phyloP scores from a whole-genome alignment of 2,113 vertebrate species.

The Oreochromis niloticus region DNA sequence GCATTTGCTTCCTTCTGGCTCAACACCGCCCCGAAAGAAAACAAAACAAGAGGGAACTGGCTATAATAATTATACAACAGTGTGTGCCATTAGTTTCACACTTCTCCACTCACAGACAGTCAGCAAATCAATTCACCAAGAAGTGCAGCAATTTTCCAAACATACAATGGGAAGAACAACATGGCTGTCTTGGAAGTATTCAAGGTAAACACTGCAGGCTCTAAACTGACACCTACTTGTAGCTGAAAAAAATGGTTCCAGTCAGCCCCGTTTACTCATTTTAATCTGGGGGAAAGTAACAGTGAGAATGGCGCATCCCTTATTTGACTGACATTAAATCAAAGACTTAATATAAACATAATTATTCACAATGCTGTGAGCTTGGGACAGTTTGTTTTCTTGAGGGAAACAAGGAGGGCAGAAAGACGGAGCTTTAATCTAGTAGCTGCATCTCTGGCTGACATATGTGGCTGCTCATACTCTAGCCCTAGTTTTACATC shows the following conservation, averaged over 20 bases:
- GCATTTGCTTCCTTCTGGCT: neutral
- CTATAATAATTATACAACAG: neutral
- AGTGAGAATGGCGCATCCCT: neutral
- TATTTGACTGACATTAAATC: neutral
- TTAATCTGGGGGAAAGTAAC: neutral
- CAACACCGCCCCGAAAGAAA: neutral
- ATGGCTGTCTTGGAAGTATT: neutral
- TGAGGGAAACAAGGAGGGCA: neutral
- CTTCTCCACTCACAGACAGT: neutral
- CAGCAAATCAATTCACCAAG: neutral
- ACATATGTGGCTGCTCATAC: neutral
- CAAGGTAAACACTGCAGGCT: neutral
- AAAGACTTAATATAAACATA: neutral
- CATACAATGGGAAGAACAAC: neutral
- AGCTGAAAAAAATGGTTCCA: neutral
- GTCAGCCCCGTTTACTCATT: rapidly evolving
- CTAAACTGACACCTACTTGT: neutral
- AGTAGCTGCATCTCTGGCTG: neutral
- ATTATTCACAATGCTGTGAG: neutral
- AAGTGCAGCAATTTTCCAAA: neutral
- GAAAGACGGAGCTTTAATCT: neutral
- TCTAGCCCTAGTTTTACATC: neutral
- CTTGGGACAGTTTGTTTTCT: neutral
- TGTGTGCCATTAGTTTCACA: rapidly evolving
- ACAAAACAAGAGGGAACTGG: neutral